Conservation (phyloP, 35 echinoderm and acorn worm genomes). For the Strongylocentrotus purpuratus region DNA sequence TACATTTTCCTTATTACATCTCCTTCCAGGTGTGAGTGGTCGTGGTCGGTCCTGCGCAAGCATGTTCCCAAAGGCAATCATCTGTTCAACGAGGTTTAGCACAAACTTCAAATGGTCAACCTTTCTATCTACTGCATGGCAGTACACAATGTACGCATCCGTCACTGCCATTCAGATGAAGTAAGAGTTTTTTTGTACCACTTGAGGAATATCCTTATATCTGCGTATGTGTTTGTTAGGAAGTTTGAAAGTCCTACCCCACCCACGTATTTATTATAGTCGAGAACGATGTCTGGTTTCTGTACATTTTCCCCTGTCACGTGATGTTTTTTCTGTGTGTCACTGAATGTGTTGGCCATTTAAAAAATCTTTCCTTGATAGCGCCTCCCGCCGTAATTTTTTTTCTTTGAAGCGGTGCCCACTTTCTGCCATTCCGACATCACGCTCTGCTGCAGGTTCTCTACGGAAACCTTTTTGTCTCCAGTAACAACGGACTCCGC, state of each 20-base stretch:
- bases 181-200: conserved; percentile 64
- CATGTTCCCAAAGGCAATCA: too few relatives aligned
- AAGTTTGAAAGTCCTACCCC: conserved; percentile 55
- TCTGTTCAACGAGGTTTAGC: not conserved
- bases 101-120: not conserved
- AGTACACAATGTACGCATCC: conserved; percentile 51
- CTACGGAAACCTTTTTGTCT: too few relatives aligned
- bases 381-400: too few relatives aligned
- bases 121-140: not conserved
- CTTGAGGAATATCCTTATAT: conserved; percentile 34
- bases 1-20: not conserved
- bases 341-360: not conserved
- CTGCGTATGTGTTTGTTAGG: not conserved
- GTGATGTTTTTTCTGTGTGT: not conserved
- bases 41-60: too few relatives aligned
- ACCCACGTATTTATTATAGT: conserved; percentile 40
- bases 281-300: conserved; percentile 39
- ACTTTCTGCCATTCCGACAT: too few relatives aligned
- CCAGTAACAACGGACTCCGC: too few relatives aligned
- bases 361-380: too few relatives aligned
- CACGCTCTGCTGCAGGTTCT: too few relatives aligned
- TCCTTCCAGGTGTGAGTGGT: not conserved
- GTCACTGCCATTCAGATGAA: conserved; percentile 53
- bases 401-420: too few relatives aligned
- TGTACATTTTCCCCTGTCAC: not conserved